Evolutionary conservation across 2,888 invertebrate species (phyloP).

Genomic region (Patella ulyssiponensis): DNA sequence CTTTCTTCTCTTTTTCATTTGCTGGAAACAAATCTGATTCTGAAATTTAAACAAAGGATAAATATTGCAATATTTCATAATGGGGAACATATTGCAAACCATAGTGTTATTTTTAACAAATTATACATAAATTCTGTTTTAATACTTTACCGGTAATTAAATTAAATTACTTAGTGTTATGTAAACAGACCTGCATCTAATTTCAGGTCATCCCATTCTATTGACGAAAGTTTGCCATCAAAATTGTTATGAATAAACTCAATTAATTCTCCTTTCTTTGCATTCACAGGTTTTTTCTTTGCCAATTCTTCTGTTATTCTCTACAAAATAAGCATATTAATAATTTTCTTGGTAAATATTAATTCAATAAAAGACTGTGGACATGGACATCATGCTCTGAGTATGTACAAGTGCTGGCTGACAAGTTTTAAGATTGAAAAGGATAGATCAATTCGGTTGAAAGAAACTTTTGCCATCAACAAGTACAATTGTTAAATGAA

Average conservation of each 20-base stretch:
- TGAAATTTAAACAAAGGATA: constrained; percentile 23
- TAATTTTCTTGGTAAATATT: too few species aligned
- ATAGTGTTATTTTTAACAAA: not conserved
- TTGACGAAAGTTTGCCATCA: constrained; percentile 49
- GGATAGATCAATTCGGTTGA: too few species aligned
- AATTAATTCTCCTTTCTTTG: constrained; percentile 41
- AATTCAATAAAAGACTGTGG: too few species aligned
- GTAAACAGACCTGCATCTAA: constrained; percentile 18
- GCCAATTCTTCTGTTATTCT: constrained; percentile 25
- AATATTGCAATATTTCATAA: not conserved
- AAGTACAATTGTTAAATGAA: too few species aligned
- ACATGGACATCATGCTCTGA: too few species aligned
- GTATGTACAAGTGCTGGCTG: too few species aligned
- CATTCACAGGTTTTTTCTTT: constrained; percentile 26
- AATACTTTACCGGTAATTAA: not conserved
- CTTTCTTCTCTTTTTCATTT: constrained; percentile 34
- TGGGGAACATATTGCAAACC: not conserved
- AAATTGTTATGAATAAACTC: constrained; percentile 42
- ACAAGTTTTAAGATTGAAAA: too few species aligned
- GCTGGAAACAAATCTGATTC: constrained; percentile 45
- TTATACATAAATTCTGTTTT: constrained; percentile 18
- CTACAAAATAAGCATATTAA: not conserved
- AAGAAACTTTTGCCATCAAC: too few species aligned
- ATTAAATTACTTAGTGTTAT: not conserved
- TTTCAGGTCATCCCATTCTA: constrained; percentile 54